Base-by-base conservation (phyloP, 2,113 vertebrate genomes). In the Arvicanthis niloticus region DNA sequence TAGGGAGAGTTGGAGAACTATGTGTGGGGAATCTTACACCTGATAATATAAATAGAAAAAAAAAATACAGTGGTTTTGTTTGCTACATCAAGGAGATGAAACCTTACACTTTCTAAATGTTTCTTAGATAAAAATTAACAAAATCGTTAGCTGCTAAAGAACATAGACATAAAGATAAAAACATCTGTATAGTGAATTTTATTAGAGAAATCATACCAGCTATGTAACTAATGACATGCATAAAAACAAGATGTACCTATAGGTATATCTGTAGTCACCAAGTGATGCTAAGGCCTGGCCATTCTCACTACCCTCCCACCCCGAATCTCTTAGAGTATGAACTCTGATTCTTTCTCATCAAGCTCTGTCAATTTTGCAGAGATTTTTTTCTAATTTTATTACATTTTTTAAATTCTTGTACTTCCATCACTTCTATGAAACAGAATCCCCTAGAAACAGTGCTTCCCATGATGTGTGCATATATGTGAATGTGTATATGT, bases 31-130 rank as follows among this genome's bases (percentile, higher is more conserved):
- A 29, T 10, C 65, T 76, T 80, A 93, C 91, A 86, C 58, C 31
- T 86, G 76, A 51, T 89, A 88, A 70, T 82, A 56, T 72, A 94
- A 95, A 82, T 45, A 95, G 40, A 62, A 94, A 42, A 45, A 42
- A 45, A 62, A 95, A 88, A 21, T 58, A 9, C 78, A 89, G 34
- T 86, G 65, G 31, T 89, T 88, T 96, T 45, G 2, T 87, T 92
- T 37, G 22, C 16, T 88, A 77, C 34, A 40, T 73, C 84, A 48
- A 88, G 10, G 11, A 45, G n/a, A n/a, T 37, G 45, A 31, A 42
- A 73, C 6, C 5, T 2, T 11, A 11, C 40, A 37, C 62, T 93
- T 94, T 80, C 2, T 89, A 91, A 86, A 7, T 42, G 9, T 65
- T 75, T 26, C 34, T 42, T 58, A 51, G 45, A 31, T 70, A 45